Evolutionary conservation across 2,797 vertebrate species (phyloP).

Genomic region (Sebastes variabilis): DNA sequence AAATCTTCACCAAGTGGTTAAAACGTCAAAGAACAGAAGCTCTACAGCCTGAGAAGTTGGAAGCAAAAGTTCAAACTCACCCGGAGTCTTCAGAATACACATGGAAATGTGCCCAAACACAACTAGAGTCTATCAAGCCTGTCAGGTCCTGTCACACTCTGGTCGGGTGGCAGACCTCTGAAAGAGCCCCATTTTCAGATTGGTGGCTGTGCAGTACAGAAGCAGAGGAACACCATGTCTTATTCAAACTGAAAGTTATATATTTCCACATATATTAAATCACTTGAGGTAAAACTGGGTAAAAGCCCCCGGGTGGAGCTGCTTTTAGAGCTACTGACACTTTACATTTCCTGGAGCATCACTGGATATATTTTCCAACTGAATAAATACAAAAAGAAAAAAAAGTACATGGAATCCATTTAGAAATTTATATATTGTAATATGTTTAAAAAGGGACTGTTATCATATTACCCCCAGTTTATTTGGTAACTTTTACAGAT

Average conservation of each 20-base stretch:
- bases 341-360: conserved; percentile 17
- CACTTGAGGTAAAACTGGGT: conserved; percentile 2
- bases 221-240: neutral
- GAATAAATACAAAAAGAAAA: conserved; percentile 5
- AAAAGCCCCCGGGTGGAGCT: conserved; percentile 9
- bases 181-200: neutral
- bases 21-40: neutral
- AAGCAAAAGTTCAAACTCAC: neutral
- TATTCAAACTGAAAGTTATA: neutral
- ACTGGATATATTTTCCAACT: conserved; percentile 9
- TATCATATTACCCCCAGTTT: neutral
- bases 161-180: neutral
- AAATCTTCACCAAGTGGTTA: neutral
- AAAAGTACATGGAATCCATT: neutral
- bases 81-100: neutral
- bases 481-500: neutral
- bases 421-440: neutral
- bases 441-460: neutral
- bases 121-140: neutral
- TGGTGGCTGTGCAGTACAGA: neutral
- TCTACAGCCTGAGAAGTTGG: neutral
- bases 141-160: neutral
- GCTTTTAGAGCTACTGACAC: conserved; percentile 31
- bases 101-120: neutral
- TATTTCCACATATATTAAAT: neutral